Evolutionary conservation across 92 coral and sea anemone species (phyloP).

Genomic region (Palythoa caribaeorum): DNA sequence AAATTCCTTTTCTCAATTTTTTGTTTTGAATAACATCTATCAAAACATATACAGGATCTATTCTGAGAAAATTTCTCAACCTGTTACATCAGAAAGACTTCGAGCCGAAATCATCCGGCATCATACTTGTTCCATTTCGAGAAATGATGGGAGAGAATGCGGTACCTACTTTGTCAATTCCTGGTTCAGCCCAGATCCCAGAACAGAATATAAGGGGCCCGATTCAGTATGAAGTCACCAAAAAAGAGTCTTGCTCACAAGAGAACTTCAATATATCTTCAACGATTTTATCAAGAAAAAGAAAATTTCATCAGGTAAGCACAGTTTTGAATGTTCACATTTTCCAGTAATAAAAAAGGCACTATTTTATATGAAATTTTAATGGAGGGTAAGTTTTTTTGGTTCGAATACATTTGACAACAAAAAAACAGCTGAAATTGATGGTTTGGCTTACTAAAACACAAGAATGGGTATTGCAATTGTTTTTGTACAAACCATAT

Average conservation of each 20-base stretch:
- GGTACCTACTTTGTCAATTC: neutral
- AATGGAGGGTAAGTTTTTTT: no score
- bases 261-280: neutral
- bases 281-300: neutral
- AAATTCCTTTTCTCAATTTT: slow-evolving; percentile 8
- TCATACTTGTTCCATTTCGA: neutral
- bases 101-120: neutral
- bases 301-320: neutral
- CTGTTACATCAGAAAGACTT: neutral
- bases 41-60: slow-evolving; percentile 3
- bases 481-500: no score
- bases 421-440: no score
- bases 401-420: no score
- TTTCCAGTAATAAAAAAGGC: no score
- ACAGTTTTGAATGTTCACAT: neutral
- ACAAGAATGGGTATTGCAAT: no score
- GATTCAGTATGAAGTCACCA: neutral
- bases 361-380: no score
- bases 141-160: neutral
- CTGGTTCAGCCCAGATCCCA: neutral
- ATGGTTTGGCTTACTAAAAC: no score
- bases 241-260: neutral
- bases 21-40: neutral
- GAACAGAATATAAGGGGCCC: neutral
- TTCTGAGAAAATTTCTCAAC: neutral